A percentile compares a stretch with the other conserved stretches of the same genome.
phyloP scores from a whole-genome alignment of 2,113 vertebrate species.

The Polypterus bichir region DNA sequence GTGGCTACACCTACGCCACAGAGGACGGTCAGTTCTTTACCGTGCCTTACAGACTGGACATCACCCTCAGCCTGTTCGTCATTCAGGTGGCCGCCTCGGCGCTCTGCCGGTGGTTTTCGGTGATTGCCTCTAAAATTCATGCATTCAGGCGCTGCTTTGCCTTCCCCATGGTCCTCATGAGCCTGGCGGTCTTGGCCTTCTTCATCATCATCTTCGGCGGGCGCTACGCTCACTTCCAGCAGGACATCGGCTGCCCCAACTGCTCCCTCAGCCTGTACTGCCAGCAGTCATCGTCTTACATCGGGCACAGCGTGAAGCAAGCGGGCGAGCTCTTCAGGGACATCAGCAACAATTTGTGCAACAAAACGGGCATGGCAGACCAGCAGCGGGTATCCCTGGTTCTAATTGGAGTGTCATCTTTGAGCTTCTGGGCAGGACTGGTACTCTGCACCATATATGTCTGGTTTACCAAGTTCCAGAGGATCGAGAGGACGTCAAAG shows the following conservation, averaged over 20 bases:
- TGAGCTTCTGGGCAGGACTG: too few species aligned
- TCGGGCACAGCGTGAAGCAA: conserved; percentile 25
- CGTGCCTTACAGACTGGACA: too few species aligned
- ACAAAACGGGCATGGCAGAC: conserved; percentile 40
- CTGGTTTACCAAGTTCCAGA: conserved; percentile 9
- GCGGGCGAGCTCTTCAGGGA: conserved; percentile 46
- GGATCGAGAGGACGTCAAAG: conserved; percentile 18
- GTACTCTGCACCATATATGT: conserved; percentile 6
- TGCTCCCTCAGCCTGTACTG: conserved; percentile 28
- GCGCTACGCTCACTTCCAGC: too few species aligned
- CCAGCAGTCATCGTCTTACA: conserved; percentile 14
- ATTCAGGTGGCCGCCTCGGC: conserved; percentile 4
- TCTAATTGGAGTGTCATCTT: too few species aligned
- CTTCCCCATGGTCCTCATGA: conserved; percentile 9
- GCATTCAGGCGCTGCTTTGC: conserved; percentile 11
- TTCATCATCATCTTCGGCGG: too few species aligned
- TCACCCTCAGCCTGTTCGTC: too few species aligned
- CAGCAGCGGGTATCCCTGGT: conserved; percentile 16
- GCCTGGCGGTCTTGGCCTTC: too few species aligned
- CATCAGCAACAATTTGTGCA: conserved; percentile 47
- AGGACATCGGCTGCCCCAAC: too few species aligned
- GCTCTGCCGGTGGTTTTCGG: conserved; percentile 15
- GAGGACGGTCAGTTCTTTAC: too few species aligned
- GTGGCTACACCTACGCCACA: conserved; percentile 20
- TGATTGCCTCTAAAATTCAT: conserved; percentile 16